Evolutionary conservation across 1,140 invertebrate genomes (phyloP), one percentile per base, ranked within the genome.

Genomic region (Meloidogyne exigua): DNA sequence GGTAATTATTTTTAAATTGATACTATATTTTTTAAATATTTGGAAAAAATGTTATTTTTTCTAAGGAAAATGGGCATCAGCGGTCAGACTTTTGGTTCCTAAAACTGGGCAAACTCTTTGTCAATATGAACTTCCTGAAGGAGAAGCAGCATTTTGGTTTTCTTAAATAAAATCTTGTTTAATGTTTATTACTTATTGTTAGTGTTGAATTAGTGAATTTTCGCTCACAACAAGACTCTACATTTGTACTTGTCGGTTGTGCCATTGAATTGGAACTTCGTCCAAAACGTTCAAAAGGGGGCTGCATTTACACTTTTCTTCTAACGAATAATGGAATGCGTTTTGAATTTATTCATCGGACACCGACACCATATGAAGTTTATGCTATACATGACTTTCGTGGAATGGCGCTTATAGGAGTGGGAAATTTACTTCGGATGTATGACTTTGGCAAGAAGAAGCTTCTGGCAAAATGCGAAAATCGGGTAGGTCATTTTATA

Each of bases 381-480:
- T 90, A 92, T 26, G 93, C 94, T 0, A 91, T 98, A 70, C 94
- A 93, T 81, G 89, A 92, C 0, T 96, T 98, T 88, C 95, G 97
- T 86, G 96, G 96, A 0, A 90, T 93, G 77, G 90, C 96, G 2
- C 87, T 99, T 2, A 93, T 96, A 1, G 95, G 95, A 0, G 93
- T 98, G 15, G 96, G 97, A 1, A 91, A 92, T 75, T 92, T 94
- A 89, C 88, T 99, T 9, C 89, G 96, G 74, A 91, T 99, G 7
- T 99, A 99, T 87, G 96, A 99, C 83, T 91, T 98, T 84, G 97
- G 96, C 62, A 96, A 95, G 84, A 95, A 96, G 88, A 98, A 99
- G 88, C 88, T 99, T 39, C 88, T 99, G 7, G 90, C 95, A 57
- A 99, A 99, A 89, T 99, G 96, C 89, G 97, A 99, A 89, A 99